Conservation (phyloP, 2,113 vertebrate species). For the Todiramphus chloris region DNA sequence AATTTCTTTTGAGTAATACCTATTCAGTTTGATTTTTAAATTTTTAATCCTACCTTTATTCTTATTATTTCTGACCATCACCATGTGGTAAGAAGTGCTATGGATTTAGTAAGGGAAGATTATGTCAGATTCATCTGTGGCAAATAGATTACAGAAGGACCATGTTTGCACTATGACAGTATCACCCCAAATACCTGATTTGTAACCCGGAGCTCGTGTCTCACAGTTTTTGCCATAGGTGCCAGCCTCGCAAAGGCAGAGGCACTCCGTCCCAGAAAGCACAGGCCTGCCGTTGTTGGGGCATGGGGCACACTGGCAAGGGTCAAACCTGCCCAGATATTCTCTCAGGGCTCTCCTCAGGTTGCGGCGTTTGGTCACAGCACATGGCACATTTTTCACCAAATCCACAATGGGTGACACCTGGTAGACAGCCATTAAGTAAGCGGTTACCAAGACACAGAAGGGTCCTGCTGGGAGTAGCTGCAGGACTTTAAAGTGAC, state of each 20-base stretch:
- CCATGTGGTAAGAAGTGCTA: neutral
- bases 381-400: slow-evolving; percentile 84
- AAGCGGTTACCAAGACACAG: neutral
- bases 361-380: slow-evolving; percentile 83
- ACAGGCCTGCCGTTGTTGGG: slow-evolving; percentile 82
- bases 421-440: slow-evolving; percentile 49
- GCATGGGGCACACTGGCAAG: slow-evolving; percentile 85
- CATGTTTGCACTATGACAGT: rapidly evolving
- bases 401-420: slow-evolving; percentile 81
- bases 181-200: slow-evolving; percentile 72
- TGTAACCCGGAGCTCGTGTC: slow-evolving; percentile 75
- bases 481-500: neutral
- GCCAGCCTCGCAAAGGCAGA: slow-evolving; percentile 87
- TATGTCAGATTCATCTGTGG: neutral
- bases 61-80: neutral
- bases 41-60: neutral
- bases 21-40: neutral
- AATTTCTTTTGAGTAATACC: neutral
- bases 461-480: neutral
- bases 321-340: slow-evolving; percentile 79
- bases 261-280: slow-evolving; percentile 82
- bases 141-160: rapidly evolving
- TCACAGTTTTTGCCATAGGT: slow-evolving; percentile 87
- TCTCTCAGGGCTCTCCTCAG: slow-evolving; percentile 82
- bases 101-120: neutral